Conservation (phyloP, 2,113 vertebrate genomes). For the Oostethus manadensis region DNA sequence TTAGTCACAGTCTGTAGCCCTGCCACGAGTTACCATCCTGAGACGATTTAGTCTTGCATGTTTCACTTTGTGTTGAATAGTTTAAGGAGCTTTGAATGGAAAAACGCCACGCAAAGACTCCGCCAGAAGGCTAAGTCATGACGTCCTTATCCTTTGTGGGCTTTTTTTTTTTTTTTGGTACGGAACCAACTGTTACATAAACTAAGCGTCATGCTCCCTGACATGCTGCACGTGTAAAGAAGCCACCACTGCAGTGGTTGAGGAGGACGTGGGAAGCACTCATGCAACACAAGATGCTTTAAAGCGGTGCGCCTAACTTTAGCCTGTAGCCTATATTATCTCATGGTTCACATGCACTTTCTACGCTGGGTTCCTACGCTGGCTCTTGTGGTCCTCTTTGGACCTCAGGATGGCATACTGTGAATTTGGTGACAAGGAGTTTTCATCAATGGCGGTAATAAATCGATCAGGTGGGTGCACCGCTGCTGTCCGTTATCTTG, state of each 20-base stretch:
- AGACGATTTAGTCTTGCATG: too few species aligned
- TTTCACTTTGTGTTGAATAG: too few species aligned
- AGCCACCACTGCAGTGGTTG: background rate
- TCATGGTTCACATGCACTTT: constrained; percentile 15
- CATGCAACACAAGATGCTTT: constrained; percentile 15
- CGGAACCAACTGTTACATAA: constrained; percentile 16
- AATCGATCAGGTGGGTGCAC: too few species aligned
- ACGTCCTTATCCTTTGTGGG: background rate
- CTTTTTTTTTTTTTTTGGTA: background rate
- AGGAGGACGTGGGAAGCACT: constrained; percentile 19
- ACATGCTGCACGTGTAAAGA: background rate
- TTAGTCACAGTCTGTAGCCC: too few species aligned
- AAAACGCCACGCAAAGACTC: too few species aligned
- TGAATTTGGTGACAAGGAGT: too few species aligned
- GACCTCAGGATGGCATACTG: background rate
- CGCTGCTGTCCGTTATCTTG: background rate
- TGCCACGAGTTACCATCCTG: too few species aligned
- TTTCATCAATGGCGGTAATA: too few species aligned
- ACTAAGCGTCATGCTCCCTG: background rate
- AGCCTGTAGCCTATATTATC: constrained; percentile 29
- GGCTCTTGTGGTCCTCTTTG: background rate
- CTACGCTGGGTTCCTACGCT: constrained; percentile 13
- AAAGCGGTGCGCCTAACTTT: constrained; percentile 47
- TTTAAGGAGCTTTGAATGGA: too few species aligned
- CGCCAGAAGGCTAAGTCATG: background rate